Percentiles rank a stretch among this genome's conserved stretches.
Evolutionary conservation across 2,888 invertebrate species (phyloP).

Genomic region (Pammene aurita): DNA sequence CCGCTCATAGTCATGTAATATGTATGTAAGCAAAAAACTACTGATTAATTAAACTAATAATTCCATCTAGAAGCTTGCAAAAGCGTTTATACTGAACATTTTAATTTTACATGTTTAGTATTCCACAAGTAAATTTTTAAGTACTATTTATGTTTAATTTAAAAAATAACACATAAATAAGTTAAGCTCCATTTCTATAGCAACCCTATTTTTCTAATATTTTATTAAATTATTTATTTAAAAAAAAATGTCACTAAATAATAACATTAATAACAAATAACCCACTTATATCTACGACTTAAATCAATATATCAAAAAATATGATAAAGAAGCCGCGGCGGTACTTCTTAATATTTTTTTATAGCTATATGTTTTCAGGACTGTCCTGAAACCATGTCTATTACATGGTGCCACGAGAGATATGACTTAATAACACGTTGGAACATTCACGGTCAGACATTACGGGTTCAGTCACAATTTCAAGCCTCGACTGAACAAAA

Average conservation of each 20-base stretch:
- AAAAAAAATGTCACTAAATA: too few species aligned
- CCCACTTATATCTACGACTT: too few species aligned
- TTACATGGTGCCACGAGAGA: constrained; percentile 53
- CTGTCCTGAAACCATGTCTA: constrained; percentile 7
- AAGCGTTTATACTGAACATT: neutral
- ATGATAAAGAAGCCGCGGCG: neutral
- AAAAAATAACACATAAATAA: too few species aligned
- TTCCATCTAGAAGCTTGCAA: neutral
- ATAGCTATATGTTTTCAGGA: constrained; percentile 3
- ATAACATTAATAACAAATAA: too few species aligned
- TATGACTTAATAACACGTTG: constrained; percentile 66
- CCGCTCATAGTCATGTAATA: neutral
- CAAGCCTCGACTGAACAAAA: constrained; percentile 10
- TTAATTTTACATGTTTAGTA: too few species aligned
- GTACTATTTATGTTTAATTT: too few species aligned
- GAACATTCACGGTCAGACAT: constrained; percentile 55
- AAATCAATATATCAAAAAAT: neutral
- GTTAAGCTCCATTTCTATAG: too few species aligned
- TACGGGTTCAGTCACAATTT: constrained; percentile 46
- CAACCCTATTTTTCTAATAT: too few species aligned
- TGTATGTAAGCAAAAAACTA: neutral
- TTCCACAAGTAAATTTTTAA: too few species aligned
- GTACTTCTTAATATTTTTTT: neutral
- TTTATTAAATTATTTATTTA: too few species aligned
- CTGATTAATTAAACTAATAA: neutral